Evolutionary conservation across 2,113 vertebrate species (phyloP), one percentile per base, ranked within the genome.

Genomic region (Lathamus discolor): DNA sequence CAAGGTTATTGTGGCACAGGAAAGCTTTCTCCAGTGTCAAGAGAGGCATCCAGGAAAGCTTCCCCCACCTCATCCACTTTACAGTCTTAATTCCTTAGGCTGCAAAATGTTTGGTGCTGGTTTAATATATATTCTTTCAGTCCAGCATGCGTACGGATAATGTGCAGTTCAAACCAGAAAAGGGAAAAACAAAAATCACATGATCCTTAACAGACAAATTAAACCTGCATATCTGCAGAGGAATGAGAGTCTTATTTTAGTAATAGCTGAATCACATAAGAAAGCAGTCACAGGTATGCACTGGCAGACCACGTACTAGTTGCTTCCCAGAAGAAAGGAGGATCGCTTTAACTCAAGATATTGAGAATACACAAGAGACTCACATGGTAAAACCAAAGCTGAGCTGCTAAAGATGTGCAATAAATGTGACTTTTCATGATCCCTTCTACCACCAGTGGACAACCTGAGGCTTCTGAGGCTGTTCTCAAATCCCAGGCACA

Each of bases 391-490:
- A 91, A 92, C 17, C 70, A 76, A 48, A 37, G 14, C 1, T 39
- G 22, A 90, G 35, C 52, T 73, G 62, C 33, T 24, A 67, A 68
- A 69, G 28, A 13, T 0, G 0, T 5, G 8, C 9, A 61, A 69
- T 73, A 83, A 83, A 89, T 6, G 12, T 20, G 46, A 75, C 37
- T 72, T 81, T 24, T 11, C 59, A 35, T 35, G 35, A 70, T 35
- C 37, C 48, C 39, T 83, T 74, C 44, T 67, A n/a, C 35, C 12
- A 33, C 14, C n/a, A n/a, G 39, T 17, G 3, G 80, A 63, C 35
- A 88, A 43, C 0, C 0, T 23, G 41, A n/a, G 74, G 17, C 19
- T 64, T 46, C 39, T 11, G 44, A 61, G 44, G 35, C 33, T 66
- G 37, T 16, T 80, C 41, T 73, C 28, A 52, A 51, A 39, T 31